These are phyloP conservation scores for Gallinago media DNA, from an alignment of 2,113 vertebrate species.

Conservation along the genomic window DNA sequence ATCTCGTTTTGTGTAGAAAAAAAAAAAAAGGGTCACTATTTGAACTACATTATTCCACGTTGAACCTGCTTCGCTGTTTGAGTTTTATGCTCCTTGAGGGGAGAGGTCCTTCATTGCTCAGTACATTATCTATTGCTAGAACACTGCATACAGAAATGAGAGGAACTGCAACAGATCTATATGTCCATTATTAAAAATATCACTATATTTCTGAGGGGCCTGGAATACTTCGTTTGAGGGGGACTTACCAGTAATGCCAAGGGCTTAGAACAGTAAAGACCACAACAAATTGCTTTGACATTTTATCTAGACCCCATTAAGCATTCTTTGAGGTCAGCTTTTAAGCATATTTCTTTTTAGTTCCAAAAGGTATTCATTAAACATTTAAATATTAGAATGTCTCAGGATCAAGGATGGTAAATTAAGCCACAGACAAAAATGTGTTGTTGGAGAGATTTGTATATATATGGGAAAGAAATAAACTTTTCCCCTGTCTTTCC, in stretches of 20 bases:
- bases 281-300: neutral
- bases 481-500: neutral
- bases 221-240: neutral
- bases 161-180: neutral
- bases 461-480: neutral
- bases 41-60: neutral
- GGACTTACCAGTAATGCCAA: neutral
- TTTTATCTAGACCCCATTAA: neutral
- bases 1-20: neutral
- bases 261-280: neutral
- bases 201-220: neutral
- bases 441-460: neutral
- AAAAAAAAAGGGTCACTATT: neutral
- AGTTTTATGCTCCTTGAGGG: neutral
- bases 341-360: neutral
- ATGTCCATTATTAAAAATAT: neutral
- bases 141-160: neutral
- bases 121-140: neutral
- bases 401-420: neutral
- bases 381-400: neutral
- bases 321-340: neutral
- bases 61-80: neutral
- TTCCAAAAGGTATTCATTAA: neutral
- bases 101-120: neutral
- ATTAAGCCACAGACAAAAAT: neutral